These are phyloP conservation scores for Cladorhizidae sp. DNA, from an alignment of 37 sponge, comb jelly and placozoan species.

Conservation along the genomic window DNA sequence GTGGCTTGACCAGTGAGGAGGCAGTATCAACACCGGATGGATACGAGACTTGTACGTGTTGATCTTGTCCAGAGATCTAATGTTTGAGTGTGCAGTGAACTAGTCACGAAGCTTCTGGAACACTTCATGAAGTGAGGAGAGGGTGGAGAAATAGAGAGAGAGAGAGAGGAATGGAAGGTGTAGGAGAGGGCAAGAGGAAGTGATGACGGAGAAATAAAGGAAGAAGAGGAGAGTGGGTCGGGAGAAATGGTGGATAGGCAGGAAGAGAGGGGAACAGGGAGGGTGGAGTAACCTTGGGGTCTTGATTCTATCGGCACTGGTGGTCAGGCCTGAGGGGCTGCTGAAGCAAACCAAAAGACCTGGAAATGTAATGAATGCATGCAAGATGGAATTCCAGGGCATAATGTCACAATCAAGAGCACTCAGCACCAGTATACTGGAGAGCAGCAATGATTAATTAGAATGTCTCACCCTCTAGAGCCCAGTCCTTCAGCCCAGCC, in stretches of 20 bases:
- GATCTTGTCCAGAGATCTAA: slow-evolving; percentile 47
- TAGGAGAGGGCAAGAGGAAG: neutral
- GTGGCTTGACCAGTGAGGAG: slow-evolving; percentile 8
- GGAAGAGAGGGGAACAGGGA: no score
- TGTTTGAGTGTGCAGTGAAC: no score
- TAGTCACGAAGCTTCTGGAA: no score
- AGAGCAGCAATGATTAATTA: no score
- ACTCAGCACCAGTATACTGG: no score
- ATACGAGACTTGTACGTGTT: slow-evolving; percentile 22
- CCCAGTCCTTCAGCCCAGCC: no score
- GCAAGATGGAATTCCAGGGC: no score
- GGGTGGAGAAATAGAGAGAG: neutral
- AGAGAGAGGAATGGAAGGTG: neutral
- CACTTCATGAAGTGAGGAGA: no score
- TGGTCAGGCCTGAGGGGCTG: neutral
- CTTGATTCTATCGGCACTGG: slow-evolving; percentile 1
- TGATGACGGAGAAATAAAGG: neutral
- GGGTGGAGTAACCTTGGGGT: slow-evolving; percentile 25
- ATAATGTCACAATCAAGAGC: no score
- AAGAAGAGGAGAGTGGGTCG: neutral
- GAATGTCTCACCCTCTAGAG: no score
- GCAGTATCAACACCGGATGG: neutral
- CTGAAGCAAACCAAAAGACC: slow-evolving; percentile 55
- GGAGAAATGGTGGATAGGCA: no score
- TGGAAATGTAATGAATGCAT: neutral